Percentiles rank a stretch among this genome's conserved stretches.
phyloP scores from a whole-genome alignment of 2,113 vertebrate species.

The Cervus canadensis region DNA sequence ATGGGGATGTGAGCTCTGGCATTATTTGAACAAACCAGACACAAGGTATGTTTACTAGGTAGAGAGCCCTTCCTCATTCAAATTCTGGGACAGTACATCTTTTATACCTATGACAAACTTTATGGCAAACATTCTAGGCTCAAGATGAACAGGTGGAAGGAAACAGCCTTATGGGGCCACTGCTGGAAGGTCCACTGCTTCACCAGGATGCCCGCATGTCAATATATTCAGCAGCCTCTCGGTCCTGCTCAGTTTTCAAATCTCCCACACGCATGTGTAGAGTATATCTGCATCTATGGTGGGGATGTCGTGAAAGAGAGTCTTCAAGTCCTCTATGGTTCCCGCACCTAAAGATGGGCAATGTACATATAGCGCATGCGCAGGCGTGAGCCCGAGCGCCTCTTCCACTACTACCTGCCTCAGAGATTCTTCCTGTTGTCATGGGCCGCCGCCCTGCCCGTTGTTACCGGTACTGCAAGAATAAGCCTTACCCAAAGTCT shows the following conservation, averaged over 20 bases:
- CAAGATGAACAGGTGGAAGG: rapidly evolving
- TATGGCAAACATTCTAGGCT: neutral
- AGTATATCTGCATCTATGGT: rapidly evolving
- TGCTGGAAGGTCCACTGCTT: rapidly evolving
- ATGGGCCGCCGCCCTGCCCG: constrained; percentile 52
- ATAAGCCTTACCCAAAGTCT: constrained; percentile 94
- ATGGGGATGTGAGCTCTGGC: rapidly evolving
- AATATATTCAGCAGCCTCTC: rapidly evolving
- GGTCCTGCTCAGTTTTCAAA: neutral
- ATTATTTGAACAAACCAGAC: neutral
- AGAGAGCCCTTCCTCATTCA: neutral
- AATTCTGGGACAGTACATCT: neutral
- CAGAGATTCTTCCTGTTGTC: rapidly evolving
- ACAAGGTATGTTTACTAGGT: neutral
- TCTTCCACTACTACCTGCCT: rapidly evolving
- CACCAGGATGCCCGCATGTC: rapidly evolving
- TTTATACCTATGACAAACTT: neutral
- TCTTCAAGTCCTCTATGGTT: neutral
- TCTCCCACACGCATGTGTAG: rapidly evolving
- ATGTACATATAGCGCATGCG: rapidly evolving
- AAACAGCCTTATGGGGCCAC: rapidly evolving
- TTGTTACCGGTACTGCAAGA: constrained; percentile 92
- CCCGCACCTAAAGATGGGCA: neutral
- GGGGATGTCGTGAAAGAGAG: rapidly evolving
- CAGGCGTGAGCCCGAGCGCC: rapidly evolving